Base-by-base conservation (phyloP, 2,113 vertebrate species). In the Sapayoa aenigma region DNA sequence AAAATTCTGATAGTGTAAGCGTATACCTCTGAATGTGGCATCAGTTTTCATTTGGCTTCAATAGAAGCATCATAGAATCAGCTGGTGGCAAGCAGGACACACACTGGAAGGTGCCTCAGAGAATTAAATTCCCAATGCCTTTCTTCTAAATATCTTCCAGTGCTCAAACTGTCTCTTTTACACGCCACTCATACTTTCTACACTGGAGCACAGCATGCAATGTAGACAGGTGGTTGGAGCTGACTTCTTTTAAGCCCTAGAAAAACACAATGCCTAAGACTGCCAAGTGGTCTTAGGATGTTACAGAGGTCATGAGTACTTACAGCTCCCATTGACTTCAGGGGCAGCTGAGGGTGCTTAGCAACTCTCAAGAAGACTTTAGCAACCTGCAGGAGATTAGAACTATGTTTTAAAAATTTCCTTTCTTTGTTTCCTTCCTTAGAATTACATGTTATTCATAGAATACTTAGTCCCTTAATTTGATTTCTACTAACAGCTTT, bases 191-290 rank as follows among this genome's bases (percentile, higher is more conserved):
- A 3, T 30, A 11, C 84, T 66, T 83, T 58, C 52, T 30, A 31
- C 19, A 14, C 7, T 31, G 5, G 62, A 84, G 24, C 47, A 67
- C 27, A 71, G 47, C 27, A 24, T 30, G 4, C 20, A 66, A 6
- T 8, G 3, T 20, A 62, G 21, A 30, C 12, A 87, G 52, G 33
- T 52, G 23, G 37, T 81, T 44, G 17, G 25, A 65, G 8, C 11
- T 76, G 37, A 82, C 41, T 53, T 72, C 20, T 79, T 80, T 44
- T 14, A 66, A 80, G 35, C 9, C 31, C 12, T 39, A 52, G 67
- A 60, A n/a, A 71, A 72, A 35, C 3, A n/a, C 0, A 1, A 16
- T 22, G 9, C 0, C 0, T 53, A 47, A 60, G 28, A 71, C 13
- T 27, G 39, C 16, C 35, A 59, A 30, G 44, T 68, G 28, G n/a